Evolutionary conservation across 2,797 vertebrate species (phyloP).

Genomic region (Lagorchestes hirsutus): DNA sequence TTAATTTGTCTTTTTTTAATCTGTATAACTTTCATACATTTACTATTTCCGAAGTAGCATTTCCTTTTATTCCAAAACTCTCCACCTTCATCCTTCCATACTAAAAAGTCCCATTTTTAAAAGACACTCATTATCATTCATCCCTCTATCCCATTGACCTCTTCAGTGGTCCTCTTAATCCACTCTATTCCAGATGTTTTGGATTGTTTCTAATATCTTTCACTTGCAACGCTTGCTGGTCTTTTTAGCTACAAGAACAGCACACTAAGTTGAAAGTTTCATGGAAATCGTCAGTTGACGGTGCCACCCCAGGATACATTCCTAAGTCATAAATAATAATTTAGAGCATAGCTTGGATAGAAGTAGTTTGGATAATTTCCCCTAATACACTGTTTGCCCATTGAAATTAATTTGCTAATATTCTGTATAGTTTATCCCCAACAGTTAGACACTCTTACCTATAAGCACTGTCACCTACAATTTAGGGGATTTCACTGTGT

Average conservation of each 20-base stretch:
- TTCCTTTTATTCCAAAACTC: neutral
- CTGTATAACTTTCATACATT: too few relatives aligned
- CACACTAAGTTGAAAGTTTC: neutral
- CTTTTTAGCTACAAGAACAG: neutral
- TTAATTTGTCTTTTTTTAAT: neutral
- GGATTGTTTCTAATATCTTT: neutral
- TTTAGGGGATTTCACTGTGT: neutral
- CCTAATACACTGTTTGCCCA: neutral
- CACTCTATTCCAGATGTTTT: neutral
- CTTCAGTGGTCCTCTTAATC: too few relatives aligned
- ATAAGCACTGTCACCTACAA: neutral
- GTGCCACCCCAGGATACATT: too few relatives aligned
- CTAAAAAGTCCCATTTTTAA: neutral
- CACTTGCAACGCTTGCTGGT: neutral
- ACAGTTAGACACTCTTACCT: neutral
- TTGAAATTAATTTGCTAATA: neutral
- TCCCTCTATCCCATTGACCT: neutral
- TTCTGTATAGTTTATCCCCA: neutral
- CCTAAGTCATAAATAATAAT: too few relatives aligned
- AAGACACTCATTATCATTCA: neutral
- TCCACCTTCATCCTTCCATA: neutral
- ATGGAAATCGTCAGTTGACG: neutral
- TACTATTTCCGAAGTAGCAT: neutral
- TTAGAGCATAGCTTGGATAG: too few relatives aligned
- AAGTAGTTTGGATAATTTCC: neutral